Base-by-base conservation (phyloP, 1,140 invertebrate genomes). In the Myzus persicae region DNA sequence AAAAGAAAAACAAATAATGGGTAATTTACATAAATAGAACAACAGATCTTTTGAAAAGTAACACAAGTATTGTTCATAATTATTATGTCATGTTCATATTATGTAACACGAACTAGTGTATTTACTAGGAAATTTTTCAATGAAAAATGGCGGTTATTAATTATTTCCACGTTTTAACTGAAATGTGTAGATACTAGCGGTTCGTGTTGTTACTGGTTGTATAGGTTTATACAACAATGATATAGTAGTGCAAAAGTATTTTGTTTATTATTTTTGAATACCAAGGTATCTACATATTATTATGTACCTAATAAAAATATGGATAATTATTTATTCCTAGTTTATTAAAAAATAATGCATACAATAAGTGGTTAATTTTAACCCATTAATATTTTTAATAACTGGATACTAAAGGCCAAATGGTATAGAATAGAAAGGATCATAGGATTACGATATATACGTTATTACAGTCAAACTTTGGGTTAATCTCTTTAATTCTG, bases 1-100 rank as follows among this genome's bases (percentile, higher is more conserved):
- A 76, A 76, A 76, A 76, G 59, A 36, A 76, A 76, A n/a, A 76
- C 59, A 76, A 76, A 76, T 76, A 76, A n/a, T n/a, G 31, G 31
- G 31, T 76, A n/a, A 76, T 76, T 76, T 76, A 76, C 59, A 76
- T n/a, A 76, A 76, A n/a, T n/a, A 76, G n/a, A 76, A 76, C 59
- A 76, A 76, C 59, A 76, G 59, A 76, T 76, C 31, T 76, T 76
- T 76, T 76, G 59, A 36, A 36, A 76, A 76, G 31, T 76, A 76
- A 76, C 59, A 76, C n/a, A 20, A 76, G 59, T 36, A 76, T n/a
- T 76, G n/a, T 76, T n/a, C 59, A 76, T 76, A 76, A 76, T 76
- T 76, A 76, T 76, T 76, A 76, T n/a, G 59, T 76, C n/a, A 76
- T 76, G 59, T 14, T 76, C n/a, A 76, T 76, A 76, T n/a, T 76